Evolutionary conservation across 2,888 invertebrate genomes (phyloP).

Genomic region (Endotricha flammealis): DNA sequence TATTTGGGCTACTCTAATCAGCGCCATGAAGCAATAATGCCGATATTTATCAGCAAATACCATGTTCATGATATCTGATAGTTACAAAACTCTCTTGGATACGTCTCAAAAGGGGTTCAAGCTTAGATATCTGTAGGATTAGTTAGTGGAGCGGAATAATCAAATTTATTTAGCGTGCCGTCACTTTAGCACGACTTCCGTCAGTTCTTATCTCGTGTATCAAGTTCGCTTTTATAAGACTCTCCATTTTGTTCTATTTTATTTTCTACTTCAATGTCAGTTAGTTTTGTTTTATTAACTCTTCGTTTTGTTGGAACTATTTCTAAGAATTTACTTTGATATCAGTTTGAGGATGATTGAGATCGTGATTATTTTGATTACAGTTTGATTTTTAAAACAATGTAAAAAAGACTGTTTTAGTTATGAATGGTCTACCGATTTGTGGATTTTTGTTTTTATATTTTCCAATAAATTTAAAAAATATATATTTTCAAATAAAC

Average conservation of each 20-base stretch:
- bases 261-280: background rate
- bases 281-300: background rate
- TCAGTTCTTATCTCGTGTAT: constrained; percentile 14
- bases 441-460: too few species aligned
- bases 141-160: constrained; percentile 18
- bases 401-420: too few species aligned
- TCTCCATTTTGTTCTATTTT: constrained; percentile 1
- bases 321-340: too few species aligned
- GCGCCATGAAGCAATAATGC: constrained; percentile 49
- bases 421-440: too few species aligned
- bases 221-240: constrained; percentile 16
- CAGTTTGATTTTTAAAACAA: too few species aligned
- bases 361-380: too few species aligned
- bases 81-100: constrained; percentile 28
- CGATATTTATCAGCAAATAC: constrained; percentile 40
- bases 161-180: constrained; percentile 22
- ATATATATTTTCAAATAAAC: too few species aligned
- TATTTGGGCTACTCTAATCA: constrained; percentile 50
- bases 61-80: constrained; percentile 20
- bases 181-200: constrained; percentile 9
- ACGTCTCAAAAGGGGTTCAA: too few species aligned
- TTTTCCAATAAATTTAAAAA: too few species aligned
- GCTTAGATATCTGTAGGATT: constrained; percentile 1
- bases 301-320: too few species aligned
- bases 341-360: too few species aligned